phyloP scores from a whole-genome alignment of 2,797 vertebrate species.

The Sorex maritimensis region DNA sequence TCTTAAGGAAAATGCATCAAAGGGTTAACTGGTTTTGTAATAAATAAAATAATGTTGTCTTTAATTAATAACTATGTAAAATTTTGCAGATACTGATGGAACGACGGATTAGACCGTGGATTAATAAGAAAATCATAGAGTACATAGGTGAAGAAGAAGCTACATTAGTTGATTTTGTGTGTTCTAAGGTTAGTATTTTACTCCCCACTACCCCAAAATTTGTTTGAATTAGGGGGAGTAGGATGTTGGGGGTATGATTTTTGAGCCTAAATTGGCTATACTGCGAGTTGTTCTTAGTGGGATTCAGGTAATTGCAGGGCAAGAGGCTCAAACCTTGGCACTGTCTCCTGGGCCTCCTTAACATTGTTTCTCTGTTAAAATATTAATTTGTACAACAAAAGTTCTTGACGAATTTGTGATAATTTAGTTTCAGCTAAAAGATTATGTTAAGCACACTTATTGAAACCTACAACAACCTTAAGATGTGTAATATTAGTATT shows the following conservation, averaged over 20 bases:
- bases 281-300: too few species aligned
- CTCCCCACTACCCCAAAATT: background rate
- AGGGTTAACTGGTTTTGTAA: constrained; percentile 36
- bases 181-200: constrained; percentile 95
- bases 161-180: constrained; percentile 99
- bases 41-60: background rate
- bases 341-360: too few species aligned
- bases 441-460: background rate
- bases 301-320: too few species aligned
- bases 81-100: constrained; percentile 96
- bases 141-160: constrained; percentile 99
- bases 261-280: too few species aligned
- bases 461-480: background rate
- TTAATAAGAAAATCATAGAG: constrained; percentile 99
- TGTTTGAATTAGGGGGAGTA: background rate
- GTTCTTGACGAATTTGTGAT: background rate
- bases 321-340: too few species aligned
- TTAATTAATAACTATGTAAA: background rate
- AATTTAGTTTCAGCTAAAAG: constrained; percentile 13
- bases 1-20: background rate
- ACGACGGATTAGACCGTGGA: constrained; percentile 98
- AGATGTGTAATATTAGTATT: background rate
- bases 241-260: too few species aligned
- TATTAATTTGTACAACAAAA: constrained; percentile 24
- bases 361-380: constrained; percentile 1